Conservation (phyloP, 1,140 invertebrate species). For the Nasonia longicornis region DNA sequence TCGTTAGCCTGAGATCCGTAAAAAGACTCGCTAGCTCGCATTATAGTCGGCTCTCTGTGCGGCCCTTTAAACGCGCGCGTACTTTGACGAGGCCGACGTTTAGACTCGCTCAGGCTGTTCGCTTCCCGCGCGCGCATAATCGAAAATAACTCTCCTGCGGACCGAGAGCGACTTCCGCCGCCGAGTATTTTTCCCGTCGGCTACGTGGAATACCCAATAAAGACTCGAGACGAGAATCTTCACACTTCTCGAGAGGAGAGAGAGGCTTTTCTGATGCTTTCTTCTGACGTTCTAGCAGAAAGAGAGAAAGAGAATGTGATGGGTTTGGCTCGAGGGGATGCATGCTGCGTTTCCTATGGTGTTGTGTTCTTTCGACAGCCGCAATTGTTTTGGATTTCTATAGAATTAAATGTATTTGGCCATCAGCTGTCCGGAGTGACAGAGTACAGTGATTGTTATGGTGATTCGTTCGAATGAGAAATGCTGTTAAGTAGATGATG, state of each 20-base stretch:
- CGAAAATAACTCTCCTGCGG: not conserved
- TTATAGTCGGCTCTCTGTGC: not conserved
- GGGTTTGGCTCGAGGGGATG: no score
- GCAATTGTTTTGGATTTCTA: no score
- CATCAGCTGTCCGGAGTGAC: no score
- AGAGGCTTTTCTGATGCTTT: not conserved
- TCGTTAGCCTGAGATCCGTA: not conserved
- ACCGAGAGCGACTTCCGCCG: not conserved
- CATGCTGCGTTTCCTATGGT: no score
- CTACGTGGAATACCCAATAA: not conserved
- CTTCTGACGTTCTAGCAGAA: not conserved
- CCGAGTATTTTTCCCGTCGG: no score
- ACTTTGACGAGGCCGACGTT: not conserved
- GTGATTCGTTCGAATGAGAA: no score
- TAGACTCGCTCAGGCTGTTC: not conserved
- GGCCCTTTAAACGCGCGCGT: not conserved
- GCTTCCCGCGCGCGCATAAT: not conserved
- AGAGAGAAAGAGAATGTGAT: not conserved
- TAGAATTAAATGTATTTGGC: no score
- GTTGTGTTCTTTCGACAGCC: no score
- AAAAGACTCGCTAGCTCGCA: not conserved
- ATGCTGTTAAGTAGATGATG: no score
- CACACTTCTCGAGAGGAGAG: not conserved
- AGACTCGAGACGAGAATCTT: not conserved
- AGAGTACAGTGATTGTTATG: no score